Evolutionary conservation across 2,797 vertebrate genomes (phyloP), one percentile per base, ranked within the genome.

Genomic region (Chanos chanos): DNA sequence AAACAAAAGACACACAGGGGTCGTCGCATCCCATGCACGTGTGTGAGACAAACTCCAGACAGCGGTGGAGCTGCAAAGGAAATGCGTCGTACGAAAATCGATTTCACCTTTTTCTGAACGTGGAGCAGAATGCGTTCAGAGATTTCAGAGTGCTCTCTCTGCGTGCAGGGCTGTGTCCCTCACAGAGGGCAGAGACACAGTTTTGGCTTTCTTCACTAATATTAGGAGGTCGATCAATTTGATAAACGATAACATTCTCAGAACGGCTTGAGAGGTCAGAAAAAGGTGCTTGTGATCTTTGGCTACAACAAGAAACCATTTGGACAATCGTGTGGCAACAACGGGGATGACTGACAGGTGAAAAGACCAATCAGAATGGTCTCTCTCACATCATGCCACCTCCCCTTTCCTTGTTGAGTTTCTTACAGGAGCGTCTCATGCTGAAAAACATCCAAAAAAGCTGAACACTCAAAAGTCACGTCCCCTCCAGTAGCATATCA

Each of bases 71-170:
- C 47, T 37, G 33, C 63, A 64, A 72, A 70, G 75, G 64, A 78
- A 68, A 75, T 69, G 73, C 75, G 74, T 43, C 60, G 41, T 62
- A 70, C 61, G 56, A 63, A 61, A 80, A 75, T 60, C 36, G 50
- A 75, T 73, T 81, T 71, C 85, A 86, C 82, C 82, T 85, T 87
- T 83, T 84, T 82, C 83, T 50, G 40, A 33, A 27, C 72, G 50
- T 41, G 16, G 25, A 61, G n/a, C n/a, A n/a, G n/a, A n/a, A n/a
- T n/a, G n/a, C n/a, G n/a, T n/a, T n/a, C n/a, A n/a, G n/a, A n/a
- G n/a, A n/a, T n/a, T n/a, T n/a, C 18, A 52, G 15, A 45, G 28
- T 68, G 52, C 28, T 58, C 53, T 58, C 33, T 48, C n/a, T 60
- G 43, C n/a, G n/a, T n/a, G n/a, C n/a, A n/a, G n/a, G n/a, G n/a